Conservation (phyloP, 2,888 invertebrate genomes). For the Drosophila neonasuta region DNA sequence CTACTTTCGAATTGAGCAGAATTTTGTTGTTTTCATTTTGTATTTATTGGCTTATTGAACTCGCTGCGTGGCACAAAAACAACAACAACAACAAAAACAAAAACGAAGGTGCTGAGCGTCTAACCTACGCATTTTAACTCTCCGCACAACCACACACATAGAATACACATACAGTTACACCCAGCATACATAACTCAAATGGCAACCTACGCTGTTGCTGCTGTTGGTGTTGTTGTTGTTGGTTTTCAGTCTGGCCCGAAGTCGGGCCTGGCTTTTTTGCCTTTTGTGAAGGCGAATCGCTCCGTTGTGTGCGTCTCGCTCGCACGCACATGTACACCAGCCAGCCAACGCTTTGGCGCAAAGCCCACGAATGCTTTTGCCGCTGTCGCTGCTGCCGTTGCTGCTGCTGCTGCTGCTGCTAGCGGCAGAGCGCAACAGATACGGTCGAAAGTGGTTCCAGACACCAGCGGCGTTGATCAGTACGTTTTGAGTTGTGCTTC, state of each 20-base stretch:
- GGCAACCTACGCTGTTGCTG: constrained; percentile 52
- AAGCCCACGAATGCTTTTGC: constrained; percentile 50
- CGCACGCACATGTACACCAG: constrained; percentile 48
- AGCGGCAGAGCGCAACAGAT: constrained; percentile 63
- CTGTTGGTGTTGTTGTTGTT: constrained; percentile 16
- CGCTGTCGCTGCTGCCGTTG: constrained; percentile 28
- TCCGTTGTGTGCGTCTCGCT: constrained; percentile 53
- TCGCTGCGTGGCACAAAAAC: constrained; percentile 64
- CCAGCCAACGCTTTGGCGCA: constrained; percentile 44
- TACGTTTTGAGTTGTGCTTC: constrained; percentile 80
- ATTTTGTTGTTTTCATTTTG: constrained; percentile 22
- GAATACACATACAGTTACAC: constrained; percentile 9
- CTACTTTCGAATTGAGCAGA: constrained; percentile 64
- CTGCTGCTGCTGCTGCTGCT: constrained; percentile 40
- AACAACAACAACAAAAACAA: neutral
- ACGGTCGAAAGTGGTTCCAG: constrained; percentile 72
- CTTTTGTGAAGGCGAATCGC: constrained; percentile 65
- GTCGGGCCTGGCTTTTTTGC: constrained; percentile 45
- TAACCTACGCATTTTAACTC: constrained; percentile 62
- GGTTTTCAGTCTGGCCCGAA: constrained; percentile 39
- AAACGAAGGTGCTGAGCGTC: constrained; percentile 19
- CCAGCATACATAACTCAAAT: constrained; percentile 43
- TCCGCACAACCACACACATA: constrained; percentile 16
- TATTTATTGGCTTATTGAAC: constrained; percentile 73
- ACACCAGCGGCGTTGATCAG: constrained; percentile 74